Evolutionary conservation across 2,797 vertebrate genomes (phyloP), one percentile per base, ranked within the genome.

Genomic region (Psittacula derbiana): DNA sequence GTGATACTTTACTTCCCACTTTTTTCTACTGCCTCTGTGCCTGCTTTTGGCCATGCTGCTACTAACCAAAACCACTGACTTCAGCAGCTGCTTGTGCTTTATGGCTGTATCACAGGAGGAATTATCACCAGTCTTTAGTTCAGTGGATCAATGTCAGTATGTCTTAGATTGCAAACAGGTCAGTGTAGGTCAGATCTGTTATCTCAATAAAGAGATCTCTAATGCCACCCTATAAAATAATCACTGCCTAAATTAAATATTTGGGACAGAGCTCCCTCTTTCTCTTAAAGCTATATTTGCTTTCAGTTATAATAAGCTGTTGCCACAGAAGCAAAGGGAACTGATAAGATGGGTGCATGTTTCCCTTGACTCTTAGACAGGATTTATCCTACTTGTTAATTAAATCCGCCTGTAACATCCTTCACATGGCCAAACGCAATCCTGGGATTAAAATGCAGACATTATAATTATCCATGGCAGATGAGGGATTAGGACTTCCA

Each of bases 361-460:
- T 93, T 90, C 60, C 86, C 71, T 80, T 75, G 74, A 76, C 74
- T 94, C 74, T 78, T 58, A 95, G 88, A 81, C 8, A 14, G 82
- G 93, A 46, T 95, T 96, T 96, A 90, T 85, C 80, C 86, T 94
- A 19, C 88, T 95, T 65, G 80, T 96, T 96, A 96, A 95, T 97
- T 91, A 95, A 95, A 95, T 95, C 93, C 4, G 1, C 15, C 93
- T 86, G 80, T 78, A 93, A 67, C 19, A 17, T 95, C 89, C 86
- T 94, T 95, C 88, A 74, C 71, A 52, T 94, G 92, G 92, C 90
- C 93, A 86, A 94, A 87, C 67, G 83, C 90, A 97, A 96, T 96
- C 95, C 95, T 41, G 86, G 89, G 93, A 97, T 97, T 97, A 96
- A 97, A 96, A 87, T 83, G 83, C 92, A 97, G 95, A 90, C 96